A percentile compares a stretch with the other conserved stretches of the same genome.
Evolutionary conservation across 2,113 vertebrate genomes (phyloP).

Genomic region (Hippopotamus amphibius): DNA sequence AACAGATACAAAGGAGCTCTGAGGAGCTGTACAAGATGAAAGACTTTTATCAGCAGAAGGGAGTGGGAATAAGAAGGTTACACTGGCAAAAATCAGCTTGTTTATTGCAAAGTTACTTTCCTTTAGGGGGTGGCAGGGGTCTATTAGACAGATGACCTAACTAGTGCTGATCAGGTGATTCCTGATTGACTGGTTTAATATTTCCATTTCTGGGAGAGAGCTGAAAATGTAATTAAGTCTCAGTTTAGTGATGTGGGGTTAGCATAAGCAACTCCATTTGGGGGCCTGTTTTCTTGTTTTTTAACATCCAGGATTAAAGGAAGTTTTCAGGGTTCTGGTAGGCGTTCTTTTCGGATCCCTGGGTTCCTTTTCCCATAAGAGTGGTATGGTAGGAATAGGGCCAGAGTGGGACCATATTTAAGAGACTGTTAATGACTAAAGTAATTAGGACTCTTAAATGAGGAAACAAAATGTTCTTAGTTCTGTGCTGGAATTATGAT

Average conservation of each 20-base stretch:
- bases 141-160: background rate
- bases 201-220: background rate
- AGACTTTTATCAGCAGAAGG: background rate
- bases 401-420: background rate
- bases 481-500: background rate
- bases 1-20: background rate
- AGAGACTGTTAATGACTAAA: background rate
- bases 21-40: background rate
- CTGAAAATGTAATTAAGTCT: background rate
- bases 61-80: background rate
- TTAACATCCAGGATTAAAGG: background rate
- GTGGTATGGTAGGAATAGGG: background rate
- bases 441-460: background rate
- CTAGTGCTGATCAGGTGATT: background rate
- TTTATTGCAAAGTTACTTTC: background rate
- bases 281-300: background rate
- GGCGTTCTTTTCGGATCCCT: background rate
- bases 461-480: background rate
- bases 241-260: background rate
- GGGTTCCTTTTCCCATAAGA: background rate
- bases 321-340: rapidly evolving
- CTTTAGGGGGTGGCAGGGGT: background rate
- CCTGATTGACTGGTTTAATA: background rate
- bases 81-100: background rate
- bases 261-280: background rate